Evolutionary conservation across 1,140 invertebrate genomes (phyloP).

Genomic region (Sycobia sp.): DNA sequence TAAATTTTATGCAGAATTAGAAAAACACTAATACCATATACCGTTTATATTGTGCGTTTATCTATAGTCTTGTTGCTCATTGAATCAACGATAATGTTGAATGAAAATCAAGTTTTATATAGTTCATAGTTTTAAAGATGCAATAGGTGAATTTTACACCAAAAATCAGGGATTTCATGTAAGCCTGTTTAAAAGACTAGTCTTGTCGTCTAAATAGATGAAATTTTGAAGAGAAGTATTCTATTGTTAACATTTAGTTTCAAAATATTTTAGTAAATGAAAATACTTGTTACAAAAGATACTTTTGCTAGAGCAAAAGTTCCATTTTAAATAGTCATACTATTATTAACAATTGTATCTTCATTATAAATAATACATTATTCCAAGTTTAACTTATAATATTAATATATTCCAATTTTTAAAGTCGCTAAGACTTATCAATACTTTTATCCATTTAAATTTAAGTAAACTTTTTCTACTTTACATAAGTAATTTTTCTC

Average conservation of each 20-base stretch:
- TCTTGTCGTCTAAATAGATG: conserved; percentile 20
- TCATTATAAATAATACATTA: conserved; percentile 15
- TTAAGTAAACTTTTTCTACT: conserved; percentile 23
- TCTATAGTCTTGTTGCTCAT: conserved; percentile 40
- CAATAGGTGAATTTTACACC: conserved; percentile 4
- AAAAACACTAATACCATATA: conserved; percentile 14
- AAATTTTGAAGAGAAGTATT: conserved; percentile 19
- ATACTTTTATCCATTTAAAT: conserved; percentile 4
- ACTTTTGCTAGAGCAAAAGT: conserved; percentile 18
- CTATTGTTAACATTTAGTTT: conserved; percentile 25
- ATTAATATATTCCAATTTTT: conserved; percentile 21
- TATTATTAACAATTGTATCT: conserved; percentile 14
- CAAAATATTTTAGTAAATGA: conserved; percentile 21
- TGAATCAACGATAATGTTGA: conserved; percentile 38
- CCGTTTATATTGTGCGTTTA: conserved; percentile 46
- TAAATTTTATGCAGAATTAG: conserved; percentile 1
- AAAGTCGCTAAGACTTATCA: background rate
- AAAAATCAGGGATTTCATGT: conserved; percentile 35
- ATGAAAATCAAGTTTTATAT: conserved; percentile 28
- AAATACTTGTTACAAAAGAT: conserved; percentile 11
- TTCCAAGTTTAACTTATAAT: conserved; percentile 10
- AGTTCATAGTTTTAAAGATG: conserved; percentile 14
- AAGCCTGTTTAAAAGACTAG: conserved; percentile 20
- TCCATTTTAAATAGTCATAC: conserved; percentile 10
- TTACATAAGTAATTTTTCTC: conserved; percentile 20